A percentile compares a stretch with the other conserved stretches of the same genome.
phyloP scores from a whole-genome alignment of 1,140 invertebrate genomes.

The Drosophila prosaltans region DNA sequence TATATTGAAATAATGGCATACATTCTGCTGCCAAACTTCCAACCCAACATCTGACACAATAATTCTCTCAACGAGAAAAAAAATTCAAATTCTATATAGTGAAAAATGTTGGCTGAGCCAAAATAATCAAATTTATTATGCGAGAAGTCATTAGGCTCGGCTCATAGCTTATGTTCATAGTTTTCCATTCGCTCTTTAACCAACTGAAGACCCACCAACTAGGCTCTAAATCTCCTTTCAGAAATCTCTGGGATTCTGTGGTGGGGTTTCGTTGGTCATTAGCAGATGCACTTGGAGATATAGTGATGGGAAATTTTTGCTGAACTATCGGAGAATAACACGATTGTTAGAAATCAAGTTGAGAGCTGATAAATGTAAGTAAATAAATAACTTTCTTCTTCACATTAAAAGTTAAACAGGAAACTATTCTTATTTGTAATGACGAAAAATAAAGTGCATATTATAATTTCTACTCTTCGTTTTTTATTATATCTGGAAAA shows the following conservation, averaged over 20 bases:
- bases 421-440: too few species aligned
- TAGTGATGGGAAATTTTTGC: too few species aligned
- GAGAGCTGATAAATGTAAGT: too few species aligned
- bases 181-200: slow-evolving; percentile 31
- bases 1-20: slow-evolving; percentile 67
- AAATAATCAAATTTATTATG: slow-evolving; percentile 63
- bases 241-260: background rate
- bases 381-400: too few species aligned
- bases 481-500: too few species aligned
- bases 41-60: slow-evolving; percentile 70
- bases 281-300: background rate
- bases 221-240: slow-evolving; percentile 32
- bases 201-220: slow-evolving; percentile 16
- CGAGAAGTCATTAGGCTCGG: slow-evolving; percentile 48
- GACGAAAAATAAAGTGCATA: too few species aligned
- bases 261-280: slow-evolving; percentile 12
- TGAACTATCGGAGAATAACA: too few species aligned
- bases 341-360: too few species aligned
- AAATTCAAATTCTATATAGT: slow-evolving; percentile 25
- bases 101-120: slow-evolving; percentile 14
- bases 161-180: slow-evolving; percentile 28
- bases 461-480: too few species aligned
- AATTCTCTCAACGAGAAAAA: slow-evolving; percentile 29
- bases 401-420: too few species aligned
- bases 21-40: slow-evolving; percentile 32